Evolutionary conservation across 64 coral and sea anemone genomes (phyloP).

Genomic region (Porites australiensis): DNA sequence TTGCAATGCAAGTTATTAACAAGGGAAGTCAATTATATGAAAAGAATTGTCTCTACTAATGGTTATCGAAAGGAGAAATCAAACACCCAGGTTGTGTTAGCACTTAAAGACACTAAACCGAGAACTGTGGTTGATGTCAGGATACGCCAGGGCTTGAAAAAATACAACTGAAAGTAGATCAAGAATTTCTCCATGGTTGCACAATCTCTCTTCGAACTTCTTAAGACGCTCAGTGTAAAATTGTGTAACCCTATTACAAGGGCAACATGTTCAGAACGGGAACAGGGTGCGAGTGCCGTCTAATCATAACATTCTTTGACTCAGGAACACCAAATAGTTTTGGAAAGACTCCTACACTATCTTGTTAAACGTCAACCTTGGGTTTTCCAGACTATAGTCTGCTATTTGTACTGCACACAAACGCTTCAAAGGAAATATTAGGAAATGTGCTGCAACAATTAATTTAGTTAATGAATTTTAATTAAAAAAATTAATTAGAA

Average conservation of each 20-base stretch:
- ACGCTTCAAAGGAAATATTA: conserved; percentile 14
- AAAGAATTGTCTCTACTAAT: conserved; percentile 38
- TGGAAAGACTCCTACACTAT: conserved; percentile 23
- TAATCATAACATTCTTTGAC: conserved; percentile 11
- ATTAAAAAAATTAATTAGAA: too few relatives aligned
- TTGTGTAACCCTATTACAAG: too few relatives aligned
- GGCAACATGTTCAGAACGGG: too few relatives aligned
- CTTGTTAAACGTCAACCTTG: background rate
- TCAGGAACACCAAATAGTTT: conserved; percentile 10
- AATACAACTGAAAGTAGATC: background rate
- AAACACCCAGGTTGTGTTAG: background rate
- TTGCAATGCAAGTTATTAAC: background rate
- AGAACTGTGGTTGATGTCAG: background rate
- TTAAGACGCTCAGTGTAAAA: too few relatives aligned
- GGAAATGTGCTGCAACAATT: conserved; percentile 6
- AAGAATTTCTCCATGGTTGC: too few relatives aligned
- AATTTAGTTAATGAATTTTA: too few relatives aligned
- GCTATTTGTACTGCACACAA: conserved; percentile 46
- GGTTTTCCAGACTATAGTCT: conserved; percentile 31
- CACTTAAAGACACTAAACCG: background rate
- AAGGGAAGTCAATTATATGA: background rate
- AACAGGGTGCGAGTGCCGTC: too few relatives aligned
- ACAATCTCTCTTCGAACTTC: too few relatives aligned
- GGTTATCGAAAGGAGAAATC: background rate
- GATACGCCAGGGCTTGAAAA: background rate